Percentiles rank a stretch among this genome's conserved stretches.
Evolutionary conservation across 2,797 vertebrate genomes (phyloP).

Genomic region (Halcyon chelicuti): DNA sequence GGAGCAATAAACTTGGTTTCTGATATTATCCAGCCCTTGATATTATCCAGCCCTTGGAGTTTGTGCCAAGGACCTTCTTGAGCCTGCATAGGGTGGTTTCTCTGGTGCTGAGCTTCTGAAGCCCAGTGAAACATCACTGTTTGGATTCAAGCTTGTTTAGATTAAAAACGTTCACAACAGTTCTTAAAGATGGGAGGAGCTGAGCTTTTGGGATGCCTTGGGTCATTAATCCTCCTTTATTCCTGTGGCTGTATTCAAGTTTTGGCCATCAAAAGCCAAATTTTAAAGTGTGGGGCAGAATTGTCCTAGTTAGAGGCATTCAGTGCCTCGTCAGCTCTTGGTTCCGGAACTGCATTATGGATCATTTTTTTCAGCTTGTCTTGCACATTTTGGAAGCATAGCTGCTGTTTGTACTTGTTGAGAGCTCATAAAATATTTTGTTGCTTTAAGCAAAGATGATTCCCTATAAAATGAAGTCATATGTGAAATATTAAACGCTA

Average conservation of each 20-base stretch:
- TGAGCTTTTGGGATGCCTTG: background rate
- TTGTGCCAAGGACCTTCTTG: background rate
- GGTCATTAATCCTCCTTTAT: background rate
- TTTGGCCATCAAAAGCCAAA: background rate
- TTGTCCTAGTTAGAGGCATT: background rate
- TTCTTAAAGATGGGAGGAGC: background rate
- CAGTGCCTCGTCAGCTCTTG: background rate
- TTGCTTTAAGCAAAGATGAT: constrained; percentile 1
- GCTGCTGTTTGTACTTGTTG: background rate
- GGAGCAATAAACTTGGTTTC: background rate
- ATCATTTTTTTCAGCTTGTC: background rate
- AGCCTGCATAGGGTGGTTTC: background rate
- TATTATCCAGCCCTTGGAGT: background rate
- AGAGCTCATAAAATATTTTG: background rate
- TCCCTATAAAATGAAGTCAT: constrained; percentile 1
- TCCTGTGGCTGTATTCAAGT: background rate
- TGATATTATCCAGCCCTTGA: background rate
- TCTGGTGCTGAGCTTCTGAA: background rate
- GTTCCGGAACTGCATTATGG: background rate
- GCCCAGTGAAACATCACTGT: background rate
- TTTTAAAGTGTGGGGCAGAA: background rate
- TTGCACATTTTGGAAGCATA: background rate
- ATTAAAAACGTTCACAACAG: background rate
- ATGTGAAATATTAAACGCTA: background rate
- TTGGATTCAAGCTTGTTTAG: background rate